These are phyloP conservation scores for Panulirus ornatus DNA, from an alignment of 1,140 invertebrate genomes.

Conservation along the genomic window DNA sequence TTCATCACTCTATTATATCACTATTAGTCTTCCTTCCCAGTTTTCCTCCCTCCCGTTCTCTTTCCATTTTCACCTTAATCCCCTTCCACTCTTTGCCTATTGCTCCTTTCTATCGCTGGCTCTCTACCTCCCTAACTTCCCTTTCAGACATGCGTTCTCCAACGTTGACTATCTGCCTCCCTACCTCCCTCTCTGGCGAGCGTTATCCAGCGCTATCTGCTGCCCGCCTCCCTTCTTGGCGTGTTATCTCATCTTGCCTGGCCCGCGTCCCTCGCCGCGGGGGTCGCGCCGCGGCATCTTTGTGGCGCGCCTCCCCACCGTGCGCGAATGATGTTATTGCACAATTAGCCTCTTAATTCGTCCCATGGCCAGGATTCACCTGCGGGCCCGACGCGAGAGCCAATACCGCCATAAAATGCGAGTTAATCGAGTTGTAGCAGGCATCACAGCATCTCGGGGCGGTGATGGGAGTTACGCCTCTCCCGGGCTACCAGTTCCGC, in stretches of 20 bases:
- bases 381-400: conserved; percentile 23
- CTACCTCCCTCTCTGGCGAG: background rate
- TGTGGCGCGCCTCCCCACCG: background rate
- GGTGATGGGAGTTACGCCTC: background rate
- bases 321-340: conserved; percentile 35
- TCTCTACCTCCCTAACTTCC: background rate
- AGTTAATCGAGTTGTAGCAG: conserved; percentile 33
- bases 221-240: background rate
- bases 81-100: background rate
- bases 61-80: background rate
- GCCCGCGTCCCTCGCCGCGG: background rate
- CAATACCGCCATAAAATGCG: conserved; percentile 31
- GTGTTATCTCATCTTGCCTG: background rate
- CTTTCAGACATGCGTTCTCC: background rate
- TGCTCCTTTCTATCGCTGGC: background rate
- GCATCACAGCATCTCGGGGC: background rate
- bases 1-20: too few relatives aligned
- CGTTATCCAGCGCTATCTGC: background rate
- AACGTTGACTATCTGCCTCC: background rate
- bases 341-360: conserved; percentile 62
- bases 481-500: background rate
- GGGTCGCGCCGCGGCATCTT: conserved; percentile 10
- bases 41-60: background rate
- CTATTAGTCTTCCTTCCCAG: background rate
- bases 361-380: background rate